phyloP scores from a whole-genome alignment of 2,797 vertebrate species.

The Eulemur albifrons region DNA sequence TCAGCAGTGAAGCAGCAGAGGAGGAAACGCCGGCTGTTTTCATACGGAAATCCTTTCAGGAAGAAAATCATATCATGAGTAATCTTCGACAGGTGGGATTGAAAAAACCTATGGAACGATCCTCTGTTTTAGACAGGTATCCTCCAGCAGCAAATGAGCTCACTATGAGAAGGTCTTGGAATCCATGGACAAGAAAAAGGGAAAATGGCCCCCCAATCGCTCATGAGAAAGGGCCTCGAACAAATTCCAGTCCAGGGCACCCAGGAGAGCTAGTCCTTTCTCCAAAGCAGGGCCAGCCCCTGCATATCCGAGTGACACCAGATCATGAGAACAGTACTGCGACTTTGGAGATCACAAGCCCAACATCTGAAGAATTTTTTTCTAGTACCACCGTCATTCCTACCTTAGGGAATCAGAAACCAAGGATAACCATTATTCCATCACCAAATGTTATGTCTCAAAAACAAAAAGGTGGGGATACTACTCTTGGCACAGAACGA shows the following conservation, averaged over 20 bases:
- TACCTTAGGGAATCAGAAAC: conserved; percentile 94
- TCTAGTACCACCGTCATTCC: conserved; percentile 96
- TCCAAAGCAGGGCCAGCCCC: conserved; percentile 91
- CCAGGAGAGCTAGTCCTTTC: conserved; percentile 88
- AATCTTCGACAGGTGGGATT: conserved; percentile 92
- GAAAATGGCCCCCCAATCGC: conserved; percentile 84
- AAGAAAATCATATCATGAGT: conserved; percentile 97
- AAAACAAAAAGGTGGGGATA: conserved; percentile 84
- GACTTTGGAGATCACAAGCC: conserved; percentile 96
- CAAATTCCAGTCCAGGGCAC: conserved; percentile 80
- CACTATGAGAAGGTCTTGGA: conserved; percentile 90
- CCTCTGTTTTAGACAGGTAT: conserved; percentile 92
- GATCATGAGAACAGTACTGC: conserved; percentile 93
- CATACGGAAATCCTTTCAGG: conserved; percentile 94
- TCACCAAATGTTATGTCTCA: conserved; percentile 86
- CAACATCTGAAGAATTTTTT: conserved; percentile 94
- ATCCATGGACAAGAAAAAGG: conserved; percentile 94
- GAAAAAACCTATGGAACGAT: conserved; percentile 88
- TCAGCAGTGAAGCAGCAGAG: conserved; percentile 84
- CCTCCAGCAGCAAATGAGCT: conserved; percentile 91
- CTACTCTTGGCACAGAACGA: conserved; percentile 84
- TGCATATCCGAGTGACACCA: conserved; percentile 96
- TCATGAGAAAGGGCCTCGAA: conserved; percentile 87
- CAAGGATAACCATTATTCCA: conserved; percentile 96
- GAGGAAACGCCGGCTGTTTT: conserved; percentile 95